Base-by-base conservation (phyloP, 2,113 vertebrate genomes). In the Cinclus cinclus region DNA sequence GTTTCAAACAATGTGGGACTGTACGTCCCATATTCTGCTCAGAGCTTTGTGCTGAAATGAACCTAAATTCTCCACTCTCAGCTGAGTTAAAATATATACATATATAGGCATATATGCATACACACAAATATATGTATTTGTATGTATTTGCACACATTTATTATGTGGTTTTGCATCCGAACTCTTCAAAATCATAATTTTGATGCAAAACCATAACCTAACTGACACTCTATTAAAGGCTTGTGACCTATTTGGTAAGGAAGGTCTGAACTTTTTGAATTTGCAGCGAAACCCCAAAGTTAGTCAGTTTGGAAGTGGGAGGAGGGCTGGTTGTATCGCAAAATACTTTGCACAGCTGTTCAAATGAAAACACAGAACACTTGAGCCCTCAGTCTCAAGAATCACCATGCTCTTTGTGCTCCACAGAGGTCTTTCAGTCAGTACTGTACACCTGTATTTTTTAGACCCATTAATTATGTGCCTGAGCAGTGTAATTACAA, bases 401-500 rank as follows among this genome's bases (percentile, higher is more conserved):
- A 97, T 96, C 94, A 94, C 92, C 94, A 46, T 0, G 0, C 42
- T 96, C 83, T 90, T 94, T 97, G 89, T 94, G 93, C 93, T 92
- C 93, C 83, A 91, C 87, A 91, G 95, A 96, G 93, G 95, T 89
- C 92, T 94, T 97, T 94, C 84, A 79, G 94, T 90, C 64, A 88
- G 91, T 87, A 69, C 85, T 22, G 56, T 95, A 94, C 96, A 97
- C 97, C 97, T 97, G 95, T 81, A 96, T 88, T 93, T 89, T 95
- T 96, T 76, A 90, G 96, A 96, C 87, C 90, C 76, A 83, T 88
- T 95, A 97, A 94, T 98, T 97, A 97, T 96, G 96, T 95, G 96
- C 87, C 89, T 74, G 76, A 95, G 97, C 86, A 95, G 85, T 84
- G 69, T 96, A 96, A 97, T 97, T 97, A 96, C 76, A 95, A 96